Conservation (phyloP, 2,888 invertebrate species). For the Heliconius hortense region DNA sequence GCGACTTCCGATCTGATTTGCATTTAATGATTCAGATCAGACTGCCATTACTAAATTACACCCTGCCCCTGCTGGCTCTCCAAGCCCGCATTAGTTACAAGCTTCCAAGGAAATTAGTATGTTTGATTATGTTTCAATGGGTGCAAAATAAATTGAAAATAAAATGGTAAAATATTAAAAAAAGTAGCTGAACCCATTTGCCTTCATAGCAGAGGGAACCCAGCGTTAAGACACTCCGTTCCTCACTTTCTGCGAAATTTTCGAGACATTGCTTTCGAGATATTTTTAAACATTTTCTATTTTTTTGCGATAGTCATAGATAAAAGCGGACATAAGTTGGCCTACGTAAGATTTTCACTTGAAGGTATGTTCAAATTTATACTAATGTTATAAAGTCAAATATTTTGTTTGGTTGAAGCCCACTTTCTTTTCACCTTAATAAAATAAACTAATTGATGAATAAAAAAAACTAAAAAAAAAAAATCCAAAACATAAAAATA, state of each 20-base stretch:
- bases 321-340: not conserved
- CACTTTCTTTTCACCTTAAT: not conserved
- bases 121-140: not conserved
- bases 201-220: no score
- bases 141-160: not conserved
- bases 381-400: no score
- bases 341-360: not conserved
- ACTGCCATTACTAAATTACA: constrained; percentile 13
- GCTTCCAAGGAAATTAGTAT: constrained; percentile 6
- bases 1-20: constrained; percentile 5
- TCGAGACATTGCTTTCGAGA: no score
- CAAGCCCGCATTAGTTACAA: constrained; percentile 12
- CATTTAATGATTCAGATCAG: constrained; percentile 11
- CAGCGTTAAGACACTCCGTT: no score
- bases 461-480: no score
- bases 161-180: not conserved
- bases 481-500: not conserved
- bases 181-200: not conserved
- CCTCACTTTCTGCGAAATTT: no score
- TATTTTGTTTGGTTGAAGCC: not conserved
- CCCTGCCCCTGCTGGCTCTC: constrained; percentile 19
- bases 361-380: not conserved
- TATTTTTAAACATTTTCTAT: not conserved
- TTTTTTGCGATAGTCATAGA: no score
- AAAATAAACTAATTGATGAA: no score